Conservation (phyloP, 2,797 vertebrate species). For the Cuniculus paca region DNA sequence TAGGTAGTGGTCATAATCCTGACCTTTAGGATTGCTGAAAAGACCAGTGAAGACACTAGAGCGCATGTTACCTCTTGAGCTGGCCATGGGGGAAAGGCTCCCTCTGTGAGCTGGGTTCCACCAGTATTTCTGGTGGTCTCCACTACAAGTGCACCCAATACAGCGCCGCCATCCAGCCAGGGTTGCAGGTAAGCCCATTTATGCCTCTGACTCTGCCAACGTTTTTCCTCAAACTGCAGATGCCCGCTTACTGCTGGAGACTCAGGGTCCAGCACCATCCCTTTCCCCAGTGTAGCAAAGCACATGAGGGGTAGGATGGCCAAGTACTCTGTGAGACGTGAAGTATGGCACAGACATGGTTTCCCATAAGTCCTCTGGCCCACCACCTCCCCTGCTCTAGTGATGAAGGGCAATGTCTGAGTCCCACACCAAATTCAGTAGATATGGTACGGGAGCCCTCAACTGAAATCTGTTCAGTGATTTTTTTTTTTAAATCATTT, state of each 20-base stretch:
- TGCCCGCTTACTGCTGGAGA: background rate
- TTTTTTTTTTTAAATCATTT: background rate
- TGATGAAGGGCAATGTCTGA: background rate
- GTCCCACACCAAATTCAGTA: background rate
- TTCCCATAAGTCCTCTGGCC: background rate
- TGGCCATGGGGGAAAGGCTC: background rate
- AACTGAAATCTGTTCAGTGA: background rate
- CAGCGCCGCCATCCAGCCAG: background rate
- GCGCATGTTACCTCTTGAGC: background rate
- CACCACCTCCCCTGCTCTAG: background rate
- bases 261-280: background rate
- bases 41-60: background rate
- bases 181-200: background rate
- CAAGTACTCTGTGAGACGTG: background rate
- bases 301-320: background rate
- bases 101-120: background rate
- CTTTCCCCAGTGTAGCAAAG: background rate
- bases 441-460: background rate
- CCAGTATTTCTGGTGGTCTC: background rate
- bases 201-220: background rate
- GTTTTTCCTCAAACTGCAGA: background rate
- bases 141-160: background rate
- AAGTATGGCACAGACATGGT: background rate
- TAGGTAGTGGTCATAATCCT: background rate
- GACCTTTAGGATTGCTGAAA: background rate